Evolutionary conservation across 2,888 invertebrate species (phyloP).

Genomic region (Epicampocera succincta): DNA sequence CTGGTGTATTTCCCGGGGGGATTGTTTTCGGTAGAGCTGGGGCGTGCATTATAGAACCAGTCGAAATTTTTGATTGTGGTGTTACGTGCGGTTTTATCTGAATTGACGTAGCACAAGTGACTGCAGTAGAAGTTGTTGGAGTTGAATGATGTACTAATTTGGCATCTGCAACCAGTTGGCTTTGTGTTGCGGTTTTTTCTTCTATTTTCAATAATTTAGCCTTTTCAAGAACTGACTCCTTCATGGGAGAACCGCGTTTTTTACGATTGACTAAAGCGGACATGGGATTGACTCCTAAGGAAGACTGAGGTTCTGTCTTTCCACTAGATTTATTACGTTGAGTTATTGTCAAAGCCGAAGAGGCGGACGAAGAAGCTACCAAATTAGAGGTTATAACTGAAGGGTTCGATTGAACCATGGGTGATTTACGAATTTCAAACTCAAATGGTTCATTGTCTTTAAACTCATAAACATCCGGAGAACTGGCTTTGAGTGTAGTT

Average conservation of each 20-base stretch:
- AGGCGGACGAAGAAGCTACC: constrained; percentile 15
- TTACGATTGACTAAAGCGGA: constrained; percentile 72
- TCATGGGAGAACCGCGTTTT: constrained; percentile 78
- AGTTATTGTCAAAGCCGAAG: background rate
- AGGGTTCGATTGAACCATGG: constrained; percentile 61
- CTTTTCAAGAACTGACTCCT: constrained; percentile 76
- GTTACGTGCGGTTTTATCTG: constrained; percentile 31
- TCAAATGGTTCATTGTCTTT: constrained; percentile 95
- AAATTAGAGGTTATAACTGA: constrained; percentile 53
- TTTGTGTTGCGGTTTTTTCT: constrained; percentile 55
- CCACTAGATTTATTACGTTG: constrained; percentile 42
- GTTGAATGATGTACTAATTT: constrained; percentile 65
- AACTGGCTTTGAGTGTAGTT: constrained; percentile 66
- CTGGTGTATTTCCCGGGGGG: constrained; percentile 50
- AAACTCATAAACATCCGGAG: constrained; percentile 90
- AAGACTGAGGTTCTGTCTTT: constrained; percentile 56
- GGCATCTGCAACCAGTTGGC: constrained; percentile 67
- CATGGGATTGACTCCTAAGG: constrained; percentile 63
- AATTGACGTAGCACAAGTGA: constrained; percentile 18
- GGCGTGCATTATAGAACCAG: constrained; percentile 52
- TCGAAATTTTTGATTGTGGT: constrained; percentile 51
- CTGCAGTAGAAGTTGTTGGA: constrained; percentile 17
- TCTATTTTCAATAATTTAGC: constrained; percentile 74
- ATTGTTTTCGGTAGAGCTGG: constrained; percentile 62
- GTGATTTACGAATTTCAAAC: constrained; percentile 86